These are phyloP conservation scores for Brachionus manjavacas DNA, from an alignment of 1,140 invertebrate species.

Conservation along the genomic window DNA sequence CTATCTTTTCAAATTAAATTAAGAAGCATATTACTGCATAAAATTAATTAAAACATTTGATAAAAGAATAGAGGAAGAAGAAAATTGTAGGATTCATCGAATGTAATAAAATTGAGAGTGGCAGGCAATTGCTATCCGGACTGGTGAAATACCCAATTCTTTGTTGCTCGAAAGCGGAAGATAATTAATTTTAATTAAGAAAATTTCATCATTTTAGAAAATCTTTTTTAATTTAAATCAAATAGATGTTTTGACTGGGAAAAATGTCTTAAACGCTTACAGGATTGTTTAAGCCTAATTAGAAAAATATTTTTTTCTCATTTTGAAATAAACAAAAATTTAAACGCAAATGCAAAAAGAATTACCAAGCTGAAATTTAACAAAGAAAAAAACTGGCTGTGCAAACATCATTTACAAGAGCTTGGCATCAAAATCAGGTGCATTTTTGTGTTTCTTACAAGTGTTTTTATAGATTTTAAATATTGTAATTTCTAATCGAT, in stretches of 20 bases:
- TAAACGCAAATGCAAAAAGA: background rate
- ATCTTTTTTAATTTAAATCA: background rate
- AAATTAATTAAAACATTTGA: background rate
- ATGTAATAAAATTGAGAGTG: background rate
- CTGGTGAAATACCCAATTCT: background rate
- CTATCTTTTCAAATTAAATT: too few species aligned
- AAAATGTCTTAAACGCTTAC: background rate
- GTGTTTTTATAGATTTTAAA: constrained; percentile 1
- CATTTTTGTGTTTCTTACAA: background rate
- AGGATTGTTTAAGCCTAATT: background rate
- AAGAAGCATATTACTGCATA: too few species aligned
- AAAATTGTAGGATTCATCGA: background rate
- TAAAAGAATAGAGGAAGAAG: background rate
- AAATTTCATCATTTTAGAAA: background rate
- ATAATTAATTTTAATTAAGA: background rate
- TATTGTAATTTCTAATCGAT: constrained; percentile 23
- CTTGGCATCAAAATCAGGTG: background rate
- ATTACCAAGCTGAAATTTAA: background rate
- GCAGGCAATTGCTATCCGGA: background rate
- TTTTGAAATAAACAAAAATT: background rate
- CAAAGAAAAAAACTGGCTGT: background rate
- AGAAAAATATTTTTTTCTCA: constrained; percentile 5
- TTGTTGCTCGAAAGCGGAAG: background rate
- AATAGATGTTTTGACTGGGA: background rate
- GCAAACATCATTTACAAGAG: background rate